These are phyloP conservation scores for Leucophenga maculata DNA, from an alignment of 2,888 invertebrate genomes.

Conservation along the genomic window DNA sequence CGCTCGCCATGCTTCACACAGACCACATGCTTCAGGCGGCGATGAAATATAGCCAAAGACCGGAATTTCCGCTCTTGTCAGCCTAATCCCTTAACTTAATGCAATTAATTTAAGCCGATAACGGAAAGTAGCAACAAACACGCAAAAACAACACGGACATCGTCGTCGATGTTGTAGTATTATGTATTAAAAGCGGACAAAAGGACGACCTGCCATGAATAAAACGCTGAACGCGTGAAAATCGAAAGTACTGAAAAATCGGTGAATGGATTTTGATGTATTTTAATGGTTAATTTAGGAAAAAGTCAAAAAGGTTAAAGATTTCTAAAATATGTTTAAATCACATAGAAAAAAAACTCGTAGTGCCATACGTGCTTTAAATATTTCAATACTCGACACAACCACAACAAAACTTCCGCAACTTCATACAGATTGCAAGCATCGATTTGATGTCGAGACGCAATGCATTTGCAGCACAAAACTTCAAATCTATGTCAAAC, in stretches of 20 bases:
- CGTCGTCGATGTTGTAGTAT: too few species aligned
- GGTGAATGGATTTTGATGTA: neutral
- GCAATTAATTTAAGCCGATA: conserved; percentile 19
- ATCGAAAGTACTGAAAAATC: neutral
- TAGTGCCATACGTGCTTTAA: too few species aligned
- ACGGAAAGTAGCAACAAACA: conserved; percentile 14
- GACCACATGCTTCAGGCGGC: neutral
- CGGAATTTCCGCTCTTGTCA: conserved; percentile 16
- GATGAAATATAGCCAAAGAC: conserved; percentile 14
- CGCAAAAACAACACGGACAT: neutral
- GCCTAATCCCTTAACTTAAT: conserved; percentile 10
- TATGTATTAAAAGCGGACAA: too few species aligned
- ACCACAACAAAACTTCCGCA: neutral
- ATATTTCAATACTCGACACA: too few species aligned
- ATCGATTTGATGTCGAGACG: too few species aligned
- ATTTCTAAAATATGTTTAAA: too few species aligned
- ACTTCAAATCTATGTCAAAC: neutral
- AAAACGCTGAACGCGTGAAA: neutral
- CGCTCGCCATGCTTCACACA: neutral
- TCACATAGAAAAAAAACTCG: too few species aligned
- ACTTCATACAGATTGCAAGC: too few species aligned
- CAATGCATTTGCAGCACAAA: neutral
- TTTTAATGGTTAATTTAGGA: neutral
- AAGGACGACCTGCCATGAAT: neutral
- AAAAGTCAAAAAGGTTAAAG: neutral